A percentile compares a stretch with the other conserved stretches of the same genome.
Evolutionary conservation across 2,113 vertebrate genomes (phyloP).

Genomic region (Proterorhinus semilunaris): DNA sequence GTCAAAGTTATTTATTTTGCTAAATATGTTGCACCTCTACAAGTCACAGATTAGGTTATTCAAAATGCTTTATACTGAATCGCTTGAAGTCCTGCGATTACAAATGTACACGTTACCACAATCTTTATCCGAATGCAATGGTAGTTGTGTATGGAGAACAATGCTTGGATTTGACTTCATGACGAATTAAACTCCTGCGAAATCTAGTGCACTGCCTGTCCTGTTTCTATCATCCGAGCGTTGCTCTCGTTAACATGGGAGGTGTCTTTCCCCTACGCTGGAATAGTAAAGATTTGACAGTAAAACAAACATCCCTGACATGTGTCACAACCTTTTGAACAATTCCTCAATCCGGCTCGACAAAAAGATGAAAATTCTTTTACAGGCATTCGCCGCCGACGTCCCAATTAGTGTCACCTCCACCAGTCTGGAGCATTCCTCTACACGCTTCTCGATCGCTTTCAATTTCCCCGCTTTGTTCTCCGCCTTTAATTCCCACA

Average conservation of each 20-base stretch:
- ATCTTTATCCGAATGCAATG: neutral
- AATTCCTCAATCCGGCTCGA: slow-evolving; percentile 37
- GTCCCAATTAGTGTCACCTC: slow-evolving; percentile 70
- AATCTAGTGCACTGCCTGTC: slow-evolving; percentile 1
- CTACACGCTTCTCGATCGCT: slow-evolving; percentile 36
- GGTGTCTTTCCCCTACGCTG: neutral
- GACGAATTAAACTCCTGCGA: neutral
- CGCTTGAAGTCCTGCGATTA: too few species aligned
- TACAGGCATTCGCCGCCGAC: slow-evolving; percentile 32
- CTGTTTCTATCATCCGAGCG: slow-evolving; percentile 4
- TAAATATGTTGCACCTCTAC: too few species aligned
- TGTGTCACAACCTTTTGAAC: slow-evolving; percentile 39
- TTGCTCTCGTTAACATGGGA: slow-evolving; percentile 31
- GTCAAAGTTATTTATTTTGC: too few species aligned
- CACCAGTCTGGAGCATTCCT: slow-evolving; percentile 40
- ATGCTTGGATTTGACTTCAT: neutral
- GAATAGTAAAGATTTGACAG: slow-evolving; percentile 39
- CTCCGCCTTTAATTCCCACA: slow-evolving; percentile 42
- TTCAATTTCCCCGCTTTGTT: slow-evolving; percentile 45
- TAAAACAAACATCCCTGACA: slow-evolving; percentile 52
- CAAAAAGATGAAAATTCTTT: slow-evolving; percentile 35
- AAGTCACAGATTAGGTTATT: too few species aligned
- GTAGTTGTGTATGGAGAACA: neutral
- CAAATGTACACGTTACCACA: too few species aligned
- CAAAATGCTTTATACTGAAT: too few species aligned